These are phyloP conservation scores for Athene cunicularia DNA, from an alignment of 2,113 vertebrate genomes.

Conservation along the genomic window DNA sequence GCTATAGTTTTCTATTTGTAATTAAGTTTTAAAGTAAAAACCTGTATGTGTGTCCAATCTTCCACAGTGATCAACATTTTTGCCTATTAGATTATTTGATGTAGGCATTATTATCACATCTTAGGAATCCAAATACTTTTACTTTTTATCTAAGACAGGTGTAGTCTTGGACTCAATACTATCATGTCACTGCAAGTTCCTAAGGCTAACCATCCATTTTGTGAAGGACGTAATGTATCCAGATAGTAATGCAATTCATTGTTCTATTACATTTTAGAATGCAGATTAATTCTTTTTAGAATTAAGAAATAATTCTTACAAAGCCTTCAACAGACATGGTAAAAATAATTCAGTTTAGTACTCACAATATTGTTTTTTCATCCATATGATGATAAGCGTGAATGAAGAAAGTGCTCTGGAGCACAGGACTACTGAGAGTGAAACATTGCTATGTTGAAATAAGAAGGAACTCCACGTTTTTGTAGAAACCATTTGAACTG, in stretches of 20 bases:
- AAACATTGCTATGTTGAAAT: neutral
- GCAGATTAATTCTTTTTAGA: neutral
- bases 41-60: neutral
- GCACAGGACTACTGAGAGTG: neutral
- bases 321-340: neutral
- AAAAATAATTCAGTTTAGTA: neutral
- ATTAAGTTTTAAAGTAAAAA: neutral
- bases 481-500: conserved; percentile 1
- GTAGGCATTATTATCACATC: neutral
- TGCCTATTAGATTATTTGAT: neutral
- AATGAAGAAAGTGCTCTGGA: neutral
- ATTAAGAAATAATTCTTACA: neutral
- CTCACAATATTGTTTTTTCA: neutral
- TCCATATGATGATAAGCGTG: neutral
- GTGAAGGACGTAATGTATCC: neutral
- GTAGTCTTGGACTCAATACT: neutral
- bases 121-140: neutral
- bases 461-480: neutral
- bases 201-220: neutral
- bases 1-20: neutral
- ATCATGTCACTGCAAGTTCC: rapidly evolving
- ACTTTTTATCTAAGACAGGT: neutral
- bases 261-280: neutral
- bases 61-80: neutral
- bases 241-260: neutral